Evolutionary conservation across 2,888 invertebrate species (phyloP), one percentile per base, ranked within the genome.

Genomic region (Phanerotoma sp.): DNA sequence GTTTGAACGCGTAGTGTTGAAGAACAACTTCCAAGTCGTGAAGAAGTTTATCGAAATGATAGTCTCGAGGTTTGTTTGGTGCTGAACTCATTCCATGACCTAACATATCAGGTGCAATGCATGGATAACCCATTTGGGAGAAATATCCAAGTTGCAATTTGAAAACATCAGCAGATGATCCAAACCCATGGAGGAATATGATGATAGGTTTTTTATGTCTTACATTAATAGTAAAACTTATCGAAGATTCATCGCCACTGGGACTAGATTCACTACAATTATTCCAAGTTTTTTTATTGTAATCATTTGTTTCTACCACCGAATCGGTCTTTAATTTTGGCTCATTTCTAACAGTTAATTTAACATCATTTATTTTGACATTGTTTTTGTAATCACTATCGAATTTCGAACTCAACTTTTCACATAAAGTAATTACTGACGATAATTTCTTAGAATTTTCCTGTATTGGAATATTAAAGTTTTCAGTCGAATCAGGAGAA

Each of bases 61-160:
- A 87, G 38, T 81, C 81, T 49, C 75, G 75, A 2, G 79, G 68
- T 56, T 80, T 77, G 57, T 79, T 75, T 10, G 87, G 85, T 7
- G 84, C 82, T 41, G 82, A 81, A 66, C 86, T 86, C 66, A 82
- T 80, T 0, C 87, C 87, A 69, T 87, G 87, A 0, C 87, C 87
- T 32, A 87, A 74, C 72, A 87, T 77, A 70, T 87, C 87, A 11
- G 86, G 84, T 1, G 85, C 86, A 10, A 86, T 78, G 51, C 86
- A 80, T 66, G 86, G 85, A 71, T 83, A 84, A 0, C 85, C 86
- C 59, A 78, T 76, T 42, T 72, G 73, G 4, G 81, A 77, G 66
- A 87, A 83, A 70, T 82, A 84, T 35, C 79, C 76, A 30, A 85
- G 78, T 68, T 86, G 82, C 53, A 80, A 74, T 62, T 80, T 79